Evolutionary conservation across 2,113 vertebrate genomes (phyloP).

Genomic region (Melanerpes formicivorus): DNA sequence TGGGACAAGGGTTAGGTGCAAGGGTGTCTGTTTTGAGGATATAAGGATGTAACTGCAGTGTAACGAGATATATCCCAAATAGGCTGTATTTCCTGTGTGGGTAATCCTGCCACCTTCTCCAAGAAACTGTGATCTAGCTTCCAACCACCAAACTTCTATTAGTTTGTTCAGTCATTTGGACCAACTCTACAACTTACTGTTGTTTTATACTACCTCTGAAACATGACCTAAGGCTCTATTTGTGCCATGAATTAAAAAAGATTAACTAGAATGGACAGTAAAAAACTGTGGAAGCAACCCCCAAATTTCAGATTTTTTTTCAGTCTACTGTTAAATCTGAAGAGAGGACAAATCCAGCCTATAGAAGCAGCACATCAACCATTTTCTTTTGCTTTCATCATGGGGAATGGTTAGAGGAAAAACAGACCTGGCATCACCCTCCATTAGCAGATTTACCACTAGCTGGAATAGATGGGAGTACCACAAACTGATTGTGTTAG

Average conservation of each 20-base stretch:
- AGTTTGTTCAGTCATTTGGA: neutral
- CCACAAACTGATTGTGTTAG: neutral
- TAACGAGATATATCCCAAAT: neutral
- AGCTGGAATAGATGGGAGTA: neutral
- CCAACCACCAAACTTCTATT: neutral
- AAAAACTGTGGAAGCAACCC: neutral
- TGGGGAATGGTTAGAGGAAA: neutral
- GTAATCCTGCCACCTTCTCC: neutral
- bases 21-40: neutral
- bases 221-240: neutral
- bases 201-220: neutral
- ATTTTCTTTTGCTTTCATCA: neutral
- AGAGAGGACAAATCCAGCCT: neutral
- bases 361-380: neutral
- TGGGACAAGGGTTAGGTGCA: rapidly evolving
- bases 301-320: neutral
- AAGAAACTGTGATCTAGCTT: neutral
- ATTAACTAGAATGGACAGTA: neutral
- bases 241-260: neutral
- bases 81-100: neutral
- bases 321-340: neutral
- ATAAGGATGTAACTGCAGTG: neutral
- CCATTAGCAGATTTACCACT: neutral
- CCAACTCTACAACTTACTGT: neutral
- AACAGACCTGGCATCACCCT: neutral